Conservation (phyloP, 2,797 vertebrate species). For the Poliocrania exsul region DNA sequence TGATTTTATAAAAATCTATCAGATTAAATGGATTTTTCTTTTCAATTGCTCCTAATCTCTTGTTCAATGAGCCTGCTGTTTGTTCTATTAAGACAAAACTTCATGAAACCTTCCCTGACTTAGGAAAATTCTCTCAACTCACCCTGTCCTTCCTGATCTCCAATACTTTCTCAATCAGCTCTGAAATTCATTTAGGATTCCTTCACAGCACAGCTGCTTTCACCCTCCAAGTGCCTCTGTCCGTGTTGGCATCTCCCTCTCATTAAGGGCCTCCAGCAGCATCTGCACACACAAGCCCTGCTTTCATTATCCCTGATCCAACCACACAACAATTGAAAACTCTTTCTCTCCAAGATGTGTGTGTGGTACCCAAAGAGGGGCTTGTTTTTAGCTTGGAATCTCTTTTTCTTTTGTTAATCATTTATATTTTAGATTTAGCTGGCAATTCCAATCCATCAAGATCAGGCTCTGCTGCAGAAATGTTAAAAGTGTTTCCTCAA, state of each 20-base stretch:
- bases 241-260: conserved; percentile 13
- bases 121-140: neutral
- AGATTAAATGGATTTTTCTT: neutral
- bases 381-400: neutral
- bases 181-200: conserved; percentile 33
- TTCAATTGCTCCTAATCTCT: neutral
- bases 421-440: neutral
- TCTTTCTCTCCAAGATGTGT: neutral
- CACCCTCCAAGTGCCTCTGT: neutral
- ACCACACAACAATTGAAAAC: neutral
- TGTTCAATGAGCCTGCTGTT: neutral
- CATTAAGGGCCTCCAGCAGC: conserved; percentile 10
- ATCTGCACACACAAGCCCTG: conserved; percentile 37
- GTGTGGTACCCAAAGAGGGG: neutral
- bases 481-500: neutral
- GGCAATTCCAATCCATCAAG: neutral
- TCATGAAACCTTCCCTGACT: neutral
- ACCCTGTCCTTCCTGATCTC: neutral
- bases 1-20: neutral
- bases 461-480: neutral
- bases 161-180: neutral
- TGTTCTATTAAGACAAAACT: neutral
- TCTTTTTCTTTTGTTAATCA: neutral
- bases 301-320: conserved; percentile 8
- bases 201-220: neutral